A percentile compares a stretch with the other conserved stretches of the same genome.
These are phyloP conservation scores for Dermochelys coriacea DNA, from an alignment of 2,797 vertebrate species.

Conservation along the genomic window DNA sequence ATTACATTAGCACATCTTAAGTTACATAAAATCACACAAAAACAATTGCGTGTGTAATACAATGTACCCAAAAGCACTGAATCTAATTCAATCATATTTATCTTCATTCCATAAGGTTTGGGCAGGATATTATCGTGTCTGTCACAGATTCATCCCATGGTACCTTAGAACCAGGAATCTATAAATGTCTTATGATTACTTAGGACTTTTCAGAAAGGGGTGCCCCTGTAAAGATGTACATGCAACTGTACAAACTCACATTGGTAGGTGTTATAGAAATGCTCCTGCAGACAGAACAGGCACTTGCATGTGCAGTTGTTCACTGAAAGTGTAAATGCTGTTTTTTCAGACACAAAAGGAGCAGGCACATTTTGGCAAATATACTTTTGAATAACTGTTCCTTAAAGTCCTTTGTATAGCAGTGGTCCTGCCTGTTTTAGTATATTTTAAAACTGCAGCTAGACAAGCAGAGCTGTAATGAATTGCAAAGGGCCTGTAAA, in stretches of 20 bases:
- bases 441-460: slow-evolving; percentile 39
- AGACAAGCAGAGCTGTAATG: slow-evolving; percentile 39
- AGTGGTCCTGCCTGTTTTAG: neutral
- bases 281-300: neutral
- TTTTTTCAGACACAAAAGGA: slow-evolving; percentile 36
- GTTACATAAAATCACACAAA: too few species aligned
- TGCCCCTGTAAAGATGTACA: neutral
- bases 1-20: too few species aligned
- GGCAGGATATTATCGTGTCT: neutral
- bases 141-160: neutral
- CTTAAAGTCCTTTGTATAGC: slow-evolving; percentile 35
- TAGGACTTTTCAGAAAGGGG: neutral
- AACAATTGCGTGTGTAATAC: too few species aligned
- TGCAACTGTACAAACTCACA: neutral
- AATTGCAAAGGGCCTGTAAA: slow-evolving; percentile 67
- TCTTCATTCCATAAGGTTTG: too few species aligned
- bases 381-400: neutral
- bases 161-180: neutral
- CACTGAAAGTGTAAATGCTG: slow-evolving; percentile 48
- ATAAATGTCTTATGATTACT: slow-evolving; percentile 22
- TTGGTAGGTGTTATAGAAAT: slow-evolving; percentile 4
- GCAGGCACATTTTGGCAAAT: neutral
- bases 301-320: neutral
- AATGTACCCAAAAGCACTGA: too few species aligned
- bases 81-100: too few species aligned